Evolutionary conservation across 2,888 invertebrate genomes (phyloP), one percentile per base, ranked within the genome.

Genomic region (Cephus pygmeus): DNA sequence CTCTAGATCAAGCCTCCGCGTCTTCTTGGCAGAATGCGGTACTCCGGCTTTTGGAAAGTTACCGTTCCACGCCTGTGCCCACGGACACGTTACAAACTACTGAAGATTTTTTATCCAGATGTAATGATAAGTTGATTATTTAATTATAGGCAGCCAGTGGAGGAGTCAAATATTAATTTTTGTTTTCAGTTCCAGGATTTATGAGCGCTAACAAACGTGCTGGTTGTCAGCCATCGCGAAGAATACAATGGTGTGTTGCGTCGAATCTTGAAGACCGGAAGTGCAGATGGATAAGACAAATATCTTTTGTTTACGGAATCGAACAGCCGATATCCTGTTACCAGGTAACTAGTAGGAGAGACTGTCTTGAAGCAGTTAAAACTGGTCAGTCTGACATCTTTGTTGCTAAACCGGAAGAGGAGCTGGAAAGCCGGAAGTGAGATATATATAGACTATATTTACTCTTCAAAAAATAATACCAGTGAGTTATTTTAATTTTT

Each of bases 241-340:
- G 86, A 11, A 80, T 92, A 9, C 83, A 82, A 35, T 91, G 91
- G 91, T 97, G 97, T 87, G 95, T 96, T 0, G 94, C 94, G 0
- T 94, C 95, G 0, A 92, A 94, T 23, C 91, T 95, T 0, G 96
- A 96, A 86, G 94, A 94, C 80, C 93, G 94, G 75, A 98, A 98
- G 87, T 98, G 98, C 88, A 93, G 95, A 1, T 96, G 96, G 94
- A 89, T 97, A 86, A 93, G 95, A 79, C 95, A 96, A 83, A 96
- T 96, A 0, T 94, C 95, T 0, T 93, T 94, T 0, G 95, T 96
- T 4, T 95, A 96, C 85, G 96, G 97, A 1, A 92, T 97, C 0
- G 93, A 95, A 81, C 98, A 98, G 0, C 95, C 95, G 23, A 91
- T 98, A 31, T 95, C 96, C 82, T 98, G 98, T 88, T 92, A 95